These are phyloP conservation scores for Augochlora pura DNA, from an alignment of 1,140 invertebrate species.

Conservation along the genomic window DNA sequence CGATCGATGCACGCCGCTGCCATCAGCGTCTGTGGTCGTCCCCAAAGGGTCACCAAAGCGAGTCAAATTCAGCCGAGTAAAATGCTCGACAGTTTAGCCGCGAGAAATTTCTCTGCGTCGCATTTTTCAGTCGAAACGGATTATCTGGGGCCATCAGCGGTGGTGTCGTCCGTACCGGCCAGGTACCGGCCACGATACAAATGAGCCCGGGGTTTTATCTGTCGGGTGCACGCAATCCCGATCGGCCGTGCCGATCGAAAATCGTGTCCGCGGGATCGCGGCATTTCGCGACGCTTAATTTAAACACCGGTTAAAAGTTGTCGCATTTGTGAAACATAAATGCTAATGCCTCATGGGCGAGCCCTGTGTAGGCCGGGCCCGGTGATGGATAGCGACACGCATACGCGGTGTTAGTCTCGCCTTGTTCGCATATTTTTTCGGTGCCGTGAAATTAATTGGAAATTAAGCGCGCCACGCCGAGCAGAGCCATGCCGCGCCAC, in stretches of 20 bases:
- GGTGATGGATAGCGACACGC: slow-evolving; percentile 64
- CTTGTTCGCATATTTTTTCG: slow-evolving; percentile 66
- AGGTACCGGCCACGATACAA: background rate
- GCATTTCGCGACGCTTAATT: slow-evolving; percentile 28
- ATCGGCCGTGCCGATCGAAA: background rate
- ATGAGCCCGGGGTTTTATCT: background rate
- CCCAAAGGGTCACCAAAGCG: too few relatives aligned
- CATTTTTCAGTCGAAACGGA: too few relatives aligned
- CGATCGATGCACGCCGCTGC: too few relatives aligned
- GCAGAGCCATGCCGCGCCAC: too few relatives aligned
- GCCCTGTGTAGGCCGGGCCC: background rate
- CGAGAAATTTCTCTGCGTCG: too few relatives aligned
- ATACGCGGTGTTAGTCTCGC: slow-evolving; percentile 53
- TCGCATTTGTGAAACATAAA: slow-evolving; percentile 63
- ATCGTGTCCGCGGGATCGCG: background rate
- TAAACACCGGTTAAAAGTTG: slow-evolving; percentile 42
- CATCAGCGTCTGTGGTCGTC: too few relatives aligned
- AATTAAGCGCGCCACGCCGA: slow-evolving; percentile 57
- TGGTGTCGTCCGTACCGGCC: too few relatives aligned
- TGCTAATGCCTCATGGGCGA: slow-evolving; percentile 54
- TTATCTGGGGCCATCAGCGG: too few relatives aligned
- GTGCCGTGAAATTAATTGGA: slow-evolving; percentile 66
- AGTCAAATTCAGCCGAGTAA: too few relatives aligned
- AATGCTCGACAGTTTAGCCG: too few relatives aligned
- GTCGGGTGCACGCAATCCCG: background rate